These are phyloP conservation scores for Melanerpes aurifrons DNA, from an alignment of 2,113 vertebrate genomes.

Conservation along the genomic window DNA sequence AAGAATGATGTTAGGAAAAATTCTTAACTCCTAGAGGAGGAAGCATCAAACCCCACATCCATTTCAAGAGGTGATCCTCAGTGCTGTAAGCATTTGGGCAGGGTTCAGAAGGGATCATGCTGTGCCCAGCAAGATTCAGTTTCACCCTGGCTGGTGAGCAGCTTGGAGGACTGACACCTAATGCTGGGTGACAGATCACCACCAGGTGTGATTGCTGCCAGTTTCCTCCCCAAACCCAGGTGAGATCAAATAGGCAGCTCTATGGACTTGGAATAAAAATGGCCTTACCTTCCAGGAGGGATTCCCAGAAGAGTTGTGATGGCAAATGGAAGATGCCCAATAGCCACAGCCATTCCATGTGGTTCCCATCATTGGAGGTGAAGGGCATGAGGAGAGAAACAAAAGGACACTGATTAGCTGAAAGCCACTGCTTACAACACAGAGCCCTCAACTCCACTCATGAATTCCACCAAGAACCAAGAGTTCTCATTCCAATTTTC, in stretches of 20 bases:
- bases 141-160: neutral
- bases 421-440: neutral
- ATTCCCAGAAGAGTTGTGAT: slow-evolving; percentile 14
- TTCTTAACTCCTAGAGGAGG: neutral
- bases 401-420: slow-evolving; percentile 40
- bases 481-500: neutral
- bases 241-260: neutral
- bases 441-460: neutral
- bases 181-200: neutral
- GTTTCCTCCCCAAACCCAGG: neutral
- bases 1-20: neutral
- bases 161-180: neutral
- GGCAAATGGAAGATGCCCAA: slow-evolving; percentile 1
- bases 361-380: slow-evolving; percentile 7
- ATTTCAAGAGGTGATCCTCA: neutral
- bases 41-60: neutral
- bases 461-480: neutral
- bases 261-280: neutral
- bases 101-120: neutral
- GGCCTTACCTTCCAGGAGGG: slow-evolving; percentile 66
- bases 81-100: neutral
- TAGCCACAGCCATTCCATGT: neutral
- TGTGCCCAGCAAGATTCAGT: neutral
- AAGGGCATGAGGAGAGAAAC: slow-evolving; percentile 35
- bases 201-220: neutral